These are phyloP conservation scores for Zoanthus sociatus DNA, from an alignment of 92 coral and sea anemone species.

Conservation along the genomic window DNA sequence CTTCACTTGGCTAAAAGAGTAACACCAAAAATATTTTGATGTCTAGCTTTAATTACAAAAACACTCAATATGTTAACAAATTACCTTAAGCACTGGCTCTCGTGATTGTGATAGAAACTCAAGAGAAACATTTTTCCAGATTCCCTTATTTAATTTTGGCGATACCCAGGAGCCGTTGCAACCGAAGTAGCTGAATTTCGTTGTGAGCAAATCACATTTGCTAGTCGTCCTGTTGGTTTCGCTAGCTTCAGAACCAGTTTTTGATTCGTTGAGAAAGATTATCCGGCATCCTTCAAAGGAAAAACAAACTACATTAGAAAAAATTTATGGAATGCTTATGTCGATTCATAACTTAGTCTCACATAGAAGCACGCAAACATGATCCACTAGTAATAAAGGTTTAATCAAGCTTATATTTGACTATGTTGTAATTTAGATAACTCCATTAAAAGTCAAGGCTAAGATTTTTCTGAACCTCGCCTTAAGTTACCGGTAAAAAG, in stretches of 20 bases:
- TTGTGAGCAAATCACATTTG: background rate
- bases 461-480: too few species aligned
- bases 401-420: too few species aligned
- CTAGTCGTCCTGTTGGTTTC: background rate
- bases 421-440: too few species aligned
- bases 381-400: too few species aligned
- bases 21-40: background rate
- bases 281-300: constrained; percentile 10
- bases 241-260: background rate
- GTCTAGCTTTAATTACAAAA: background rate
- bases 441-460: too few species aligned
- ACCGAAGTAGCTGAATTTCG: background rate
- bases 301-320: background rate
- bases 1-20: background rate
- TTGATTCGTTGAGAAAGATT: background rate
- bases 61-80: background rate
- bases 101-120: background rate
- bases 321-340: too few species aligned
- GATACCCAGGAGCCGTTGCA: background rate
- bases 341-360: too few species aligned
- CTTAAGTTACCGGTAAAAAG: too few species aligned
- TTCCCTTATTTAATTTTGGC: background rate
- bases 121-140: background rate
- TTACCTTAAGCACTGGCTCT: background rate
- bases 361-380: too few species aligned